Conservation (phyloP, 2,888 invertebrate genomes). For the Coronaproctus castanopsis region DNA sequence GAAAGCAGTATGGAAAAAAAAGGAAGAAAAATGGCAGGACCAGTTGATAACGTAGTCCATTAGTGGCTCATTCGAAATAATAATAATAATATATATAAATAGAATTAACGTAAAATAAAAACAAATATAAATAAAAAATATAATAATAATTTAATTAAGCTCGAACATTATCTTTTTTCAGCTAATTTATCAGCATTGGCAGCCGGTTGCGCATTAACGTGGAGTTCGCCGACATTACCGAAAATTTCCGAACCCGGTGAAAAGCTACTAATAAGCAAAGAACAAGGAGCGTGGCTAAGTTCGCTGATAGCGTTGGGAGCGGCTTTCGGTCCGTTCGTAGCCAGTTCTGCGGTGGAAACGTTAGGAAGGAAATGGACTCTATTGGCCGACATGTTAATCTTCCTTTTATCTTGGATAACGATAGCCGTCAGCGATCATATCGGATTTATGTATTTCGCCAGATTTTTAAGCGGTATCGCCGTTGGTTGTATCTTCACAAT, state of each 20-base stretch:
- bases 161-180: too few species aligned
- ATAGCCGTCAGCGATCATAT: slow-evolving; percentile 24
- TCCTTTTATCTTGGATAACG: slow-evolving; percentile 45
- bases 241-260: slow-evolving; percentile 33
- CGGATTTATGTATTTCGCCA: slow-evolving; percentile 14
- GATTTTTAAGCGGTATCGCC: slow-evolving; percentile 32
- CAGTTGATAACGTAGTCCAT: too few species aligned
- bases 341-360: slow-evolving; percentile 40
- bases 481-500: slow-evolving; percentile 49
- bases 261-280: slow-evolving; percentile 31
- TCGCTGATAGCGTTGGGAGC: slow-evolving; percentile 49
- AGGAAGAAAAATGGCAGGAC: too few species aligned
- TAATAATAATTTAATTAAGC: too few species aligned
- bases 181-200: slow-evolving; percentile 31
- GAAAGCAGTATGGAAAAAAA: too few species aligned
- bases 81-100: too few species aligned
- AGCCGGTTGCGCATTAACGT: slow-evolving; percentile 31
- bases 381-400: slow-evolving; percentile 40
- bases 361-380: slow-evolving; percentile 50
- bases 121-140: too few species aligned
- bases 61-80: too few species aligned
- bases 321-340: slow-evolving; percentile 28
- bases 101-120: too few species aligned
- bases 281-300: slow-evolving; percentile 50
- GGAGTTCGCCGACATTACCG: slow-evolving; percentile 30